A percentile compares a stretch with the other conserved stretches of the same genome.
phyloP scores from a whole-genome alignment of 2,797 vertebrate genomes.

The Babyrousa celebensis region DNA sequence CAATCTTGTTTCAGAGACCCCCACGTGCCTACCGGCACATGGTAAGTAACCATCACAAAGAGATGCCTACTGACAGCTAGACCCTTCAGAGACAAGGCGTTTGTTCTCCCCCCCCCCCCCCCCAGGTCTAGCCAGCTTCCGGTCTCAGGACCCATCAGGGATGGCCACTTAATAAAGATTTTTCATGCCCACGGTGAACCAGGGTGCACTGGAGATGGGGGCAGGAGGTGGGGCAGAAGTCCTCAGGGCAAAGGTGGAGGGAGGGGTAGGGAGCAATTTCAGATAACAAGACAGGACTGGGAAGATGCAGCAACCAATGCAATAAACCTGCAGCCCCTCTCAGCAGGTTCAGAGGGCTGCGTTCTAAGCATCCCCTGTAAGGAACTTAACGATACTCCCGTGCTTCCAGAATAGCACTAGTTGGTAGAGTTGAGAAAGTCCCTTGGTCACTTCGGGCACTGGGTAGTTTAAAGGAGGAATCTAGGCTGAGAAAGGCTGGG shows the following conservation, averaged over 20 bases:
- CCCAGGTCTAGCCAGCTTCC: background rate
- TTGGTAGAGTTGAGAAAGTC: background rate
- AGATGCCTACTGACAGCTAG: background rate
- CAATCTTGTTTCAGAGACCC: slow-evolving; percentile 42
- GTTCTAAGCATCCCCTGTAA: background rate
- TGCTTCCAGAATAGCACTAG: background rate
- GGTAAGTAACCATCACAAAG: background rate
- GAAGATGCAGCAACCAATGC: background rate
- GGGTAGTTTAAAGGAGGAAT: background rate
- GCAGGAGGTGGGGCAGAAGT: background rate
- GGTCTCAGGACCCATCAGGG: background rate
- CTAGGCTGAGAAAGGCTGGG: background rate
- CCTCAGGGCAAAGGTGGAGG: background rate
- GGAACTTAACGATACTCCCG: background rate
- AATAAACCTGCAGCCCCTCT: background rate
- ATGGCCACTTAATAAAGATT: slow-evolving; percentile 40
- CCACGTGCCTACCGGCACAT: background rate
- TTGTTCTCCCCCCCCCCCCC: background rate
- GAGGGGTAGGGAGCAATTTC: background rate
- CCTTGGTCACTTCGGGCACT: background rate
- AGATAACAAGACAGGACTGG: background rate
- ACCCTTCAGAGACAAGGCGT: background rate
- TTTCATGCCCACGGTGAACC: background rate
- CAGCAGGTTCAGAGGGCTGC: background rate
- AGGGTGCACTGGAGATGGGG: background rate